These are phyloP conservation scores for Picathartes gymnocephalus DNA, from an alignment of 2,113 vertebrate genomes.

Conservation along the genomic window DNA sequence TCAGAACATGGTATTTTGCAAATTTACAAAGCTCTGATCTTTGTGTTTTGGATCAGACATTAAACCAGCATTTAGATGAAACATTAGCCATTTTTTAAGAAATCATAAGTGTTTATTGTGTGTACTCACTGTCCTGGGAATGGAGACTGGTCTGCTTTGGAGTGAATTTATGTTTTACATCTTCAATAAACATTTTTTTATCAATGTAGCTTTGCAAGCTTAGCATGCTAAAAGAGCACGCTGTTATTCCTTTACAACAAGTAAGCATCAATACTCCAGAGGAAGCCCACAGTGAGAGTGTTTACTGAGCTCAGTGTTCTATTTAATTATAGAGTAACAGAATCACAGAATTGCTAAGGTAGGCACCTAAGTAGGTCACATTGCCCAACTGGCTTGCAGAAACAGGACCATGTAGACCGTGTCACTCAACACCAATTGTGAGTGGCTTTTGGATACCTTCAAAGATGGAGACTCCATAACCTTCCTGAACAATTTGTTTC, in stretches of 20 bases:
- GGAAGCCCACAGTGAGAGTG: neutral
- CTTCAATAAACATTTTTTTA: constrained; percentile 3
- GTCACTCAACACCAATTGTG: neutral
- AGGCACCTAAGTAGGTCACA: neutral
- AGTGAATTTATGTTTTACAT: constrained; percentile 12
- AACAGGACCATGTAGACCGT: neutral
- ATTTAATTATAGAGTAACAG: neutral
- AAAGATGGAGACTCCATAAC: neutral
- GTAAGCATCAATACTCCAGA: neutral
- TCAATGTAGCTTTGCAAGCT: neutral
- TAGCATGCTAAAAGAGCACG: neutral
- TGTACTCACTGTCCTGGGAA: neutral
- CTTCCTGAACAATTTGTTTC: neutral
- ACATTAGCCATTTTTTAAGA: neutral
- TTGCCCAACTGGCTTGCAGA: neutral
- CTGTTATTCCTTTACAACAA: neutral
- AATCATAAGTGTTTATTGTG: neutral
- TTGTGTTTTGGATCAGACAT: neutral
- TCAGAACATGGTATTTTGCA: neutral
- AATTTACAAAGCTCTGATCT: constrained; percentile 3
- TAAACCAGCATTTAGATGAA: constrained; percentile 8
- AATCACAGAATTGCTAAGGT: neutral
- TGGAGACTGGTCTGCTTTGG: neutral
- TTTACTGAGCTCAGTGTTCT: neutral
- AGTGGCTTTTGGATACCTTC: neutral